Conservation (phyloP, 2,113 vertebrate genomes). For the Hippocampus mohnikei region DNA sequence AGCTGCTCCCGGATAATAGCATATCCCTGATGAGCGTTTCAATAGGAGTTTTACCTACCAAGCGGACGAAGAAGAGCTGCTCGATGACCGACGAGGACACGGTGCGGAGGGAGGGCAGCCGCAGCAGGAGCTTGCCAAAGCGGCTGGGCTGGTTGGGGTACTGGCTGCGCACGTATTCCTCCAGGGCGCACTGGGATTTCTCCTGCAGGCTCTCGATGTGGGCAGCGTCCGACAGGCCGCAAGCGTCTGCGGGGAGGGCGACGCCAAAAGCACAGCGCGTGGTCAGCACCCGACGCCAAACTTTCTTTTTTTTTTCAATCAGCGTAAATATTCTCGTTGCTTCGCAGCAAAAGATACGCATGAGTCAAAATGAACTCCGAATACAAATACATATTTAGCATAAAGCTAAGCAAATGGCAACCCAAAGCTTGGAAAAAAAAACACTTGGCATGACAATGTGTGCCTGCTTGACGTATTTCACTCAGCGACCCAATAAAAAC, state of each 20-base stretch:
- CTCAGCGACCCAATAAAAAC: no score
- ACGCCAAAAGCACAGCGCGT: constrained; percentile 29
- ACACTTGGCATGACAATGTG: neutral
- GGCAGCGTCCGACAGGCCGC: constrained; percentile 95
- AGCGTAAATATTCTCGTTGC: neutral
- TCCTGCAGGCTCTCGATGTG: constrained; percentile 98
- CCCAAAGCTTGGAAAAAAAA: no score
- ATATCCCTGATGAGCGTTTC: constrained; percentile 99
- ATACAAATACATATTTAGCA: neutral
- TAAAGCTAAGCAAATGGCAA: neutral
- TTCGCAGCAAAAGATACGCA: neutral
- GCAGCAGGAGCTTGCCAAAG: constrained; percentile 96
- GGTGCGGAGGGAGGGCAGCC: constrained; percentile 92
- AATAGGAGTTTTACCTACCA: constrained; percentile 99
- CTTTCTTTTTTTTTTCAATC: neutral
- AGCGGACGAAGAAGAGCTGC: constrained; percentile 99
- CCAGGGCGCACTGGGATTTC: constrained; percentile 96
- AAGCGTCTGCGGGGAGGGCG: constrained; percentile 80
- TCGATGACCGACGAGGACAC: constrained; percentile 97
- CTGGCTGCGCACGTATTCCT: constrained; percentile 97
- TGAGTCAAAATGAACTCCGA: neutral
- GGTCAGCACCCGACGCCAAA: constrained; percentile 3
- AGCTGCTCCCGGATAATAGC: constrained; percentile 99
- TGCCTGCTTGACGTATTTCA: neutral
- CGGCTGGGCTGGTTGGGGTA: constrained; percentile 98